phyloP scores from a whole-genome alignment of 2,113 vertebrate species.

The Phyllopteryx taeniolatus region DNA sequence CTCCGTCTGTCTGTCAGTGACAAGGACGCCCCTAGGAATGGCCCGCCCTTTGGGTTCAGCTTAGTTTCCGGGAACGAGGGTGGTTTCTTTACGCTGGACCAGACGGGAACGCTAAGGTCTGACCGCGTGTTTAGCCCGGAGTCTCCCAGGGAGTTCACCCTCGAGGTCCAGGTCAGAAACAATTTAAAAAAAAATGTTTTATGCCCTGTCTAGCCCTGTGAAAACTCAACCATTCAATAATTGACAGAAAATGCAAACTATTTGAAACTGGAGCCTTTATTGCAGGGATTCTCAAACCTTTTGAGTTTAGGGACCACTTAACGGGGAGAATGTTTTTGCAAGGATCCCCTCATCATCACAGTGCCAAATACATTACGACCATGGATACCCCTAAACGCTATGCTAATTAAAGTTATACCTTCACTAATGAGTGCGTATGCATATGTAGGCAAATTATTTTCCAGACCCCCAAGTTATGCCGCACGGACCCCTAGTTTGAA shows the following conservation, averaged over 20 bases:
- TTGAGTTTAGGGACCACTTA: not conserved
- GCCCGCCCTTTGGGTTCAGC: constrained; percentile 87
- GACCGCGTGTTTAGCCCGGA: constrained; percentile 81
- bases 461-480: no score
- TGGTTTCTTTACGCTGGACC: constrained; percentile 82
- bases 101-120: constrained; percentile 80
- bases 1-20: constrained; percentile 88
- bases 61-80: constrained; percentile 88
- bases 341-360: no score
- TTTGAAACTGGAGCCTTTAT: not conserved
- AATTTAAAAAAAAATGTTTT: not conserved
- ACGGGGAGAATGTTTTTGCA: not conserved
- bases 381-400: not conserved
- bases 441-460: not conserved
- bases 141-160: constrained; percentile 80
- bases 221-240: not conserved
- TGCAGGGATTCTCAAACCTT: not conserved
- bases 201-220: not conserved
- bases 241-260: no score
- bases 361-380: no score
- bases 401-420: not conserved
- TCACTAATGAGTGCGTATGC: no score
- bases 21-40: constrained; percentile 89
- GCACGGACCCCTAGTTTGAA: not conserved
- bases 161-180: constrained; percentile 83